Percentiles rank a stretch among this genome's conserved stretches.
Conservation (phyloP, 2,113 vertebrate genomes). For the Dasyornis broadbenti region DNA sequence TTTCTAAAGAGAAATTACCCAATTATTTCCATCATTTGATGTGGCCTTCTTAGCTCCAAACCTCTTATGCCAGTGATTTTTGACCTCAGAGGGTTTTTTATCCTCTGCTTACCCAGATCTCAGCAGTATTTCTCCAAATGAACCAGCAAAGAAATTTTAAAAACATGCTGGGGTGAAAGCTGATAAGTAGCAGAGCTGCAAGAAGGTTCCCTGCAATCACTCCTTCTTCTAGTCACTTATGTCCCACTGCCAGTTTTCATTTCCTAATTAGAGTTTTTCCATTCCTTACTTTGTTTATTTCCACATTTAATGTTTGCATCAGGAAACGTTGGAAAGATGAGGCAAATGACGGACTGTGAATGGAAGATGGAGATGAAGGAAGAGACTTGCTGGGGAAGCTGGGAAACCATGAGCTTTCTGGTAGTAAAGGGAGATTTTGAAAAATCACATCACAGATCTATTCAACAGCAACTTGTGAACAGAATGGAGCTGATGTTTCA, state of each 20-base stretch:
- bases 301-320: neutral
- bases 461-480: neutral
- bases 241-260: neutral
- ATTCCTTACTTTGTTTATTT: neutral
- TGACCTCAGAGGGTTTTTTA: neutral
- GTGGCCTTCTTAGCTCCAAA: neutral
- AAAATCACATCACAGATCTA: neutral
- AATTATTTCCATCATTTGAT: constrained; percentile 31
- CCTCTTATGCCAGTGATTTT: neutral
- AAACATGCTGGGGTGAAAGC: neutral
- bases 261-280: neutral
- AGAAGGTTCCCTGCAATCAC: neutral
- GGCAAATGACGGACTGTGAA: neutral
- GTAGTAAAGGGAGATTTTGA: neutral
- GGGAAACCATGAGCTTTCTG: neutral
- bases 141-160: neutral
- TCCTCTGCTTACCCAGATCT: neutral
- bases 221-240: neutral
- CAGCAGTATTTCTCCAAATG: neutral
- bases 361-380: neutral
- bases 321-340: neutral
- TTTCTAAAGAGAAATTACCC: neutral
- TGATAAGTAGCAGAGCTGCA: neutral
- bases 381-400: neutral
- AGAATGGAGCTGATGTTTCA: neutral